phyloP scores from a whole-genome alignment of 2,113 vertebrate species.

The Shinisaurus crocodilurus region DNA sequence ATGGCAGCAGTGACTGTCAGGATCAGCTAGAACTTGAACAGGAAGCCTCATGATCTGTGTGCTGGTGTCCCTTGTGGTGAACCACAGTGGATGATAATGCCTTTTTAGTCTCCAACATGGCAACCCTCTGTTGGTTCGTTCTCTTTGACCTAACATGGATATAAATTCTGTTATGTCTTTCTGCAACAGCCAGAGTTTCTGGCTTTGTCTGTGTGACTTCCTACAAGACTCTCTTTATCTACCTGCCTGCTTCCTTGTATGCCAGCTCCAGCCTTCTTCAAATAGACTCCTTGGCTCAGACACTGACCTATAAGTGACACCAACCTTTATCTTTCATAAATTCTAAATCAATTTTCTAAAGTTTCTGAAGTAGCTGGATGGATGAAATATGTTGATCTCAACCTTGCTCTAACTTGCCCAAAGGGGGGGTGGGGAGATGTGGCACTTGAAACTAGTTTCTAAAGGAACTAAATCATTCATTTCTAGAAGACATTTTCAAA shows the following conservation, averaged over 20 bases:
- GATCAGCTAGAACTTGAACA: not conserved
- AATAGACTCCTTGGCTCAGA: not conserved
- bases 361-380: slow-evolving; percentile 18
- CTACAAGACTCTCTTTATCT: not conserved
- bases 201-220: not conserved
- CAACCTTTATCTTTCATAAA: not conserved
- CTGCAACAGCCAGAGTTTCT: not conserved
- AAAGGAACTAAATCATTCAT: slow-evolving; percentile 55
- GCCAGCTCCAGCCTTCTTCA: not conserved
- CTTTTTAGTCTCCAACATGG: not conserved
- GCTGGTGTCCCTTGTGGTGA: not conserved
- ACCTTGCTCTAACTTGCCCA: slow-evolving; percentile 33
- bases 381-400: not conserved
- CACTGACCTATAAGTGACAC: not conserved
- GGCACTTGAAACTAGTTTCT: slow-evolving; percentile 34
- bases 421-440: slow-evolving; percentile 14
- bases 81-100: not conserved
- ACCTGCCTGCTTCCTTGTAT: not conserved
- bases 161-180: not conserved
- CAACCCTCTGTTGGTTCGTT: not conserved
- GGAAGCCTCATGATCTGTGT: not conserved
- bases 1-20: not conserved
- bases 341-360: slow-evolving; percentile 5
- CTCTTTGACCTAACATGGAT: not conserved
- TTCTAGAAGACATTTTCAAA: slow-evolving; percentile 67